Conservation (phyloP, 2,888 invertebrate genomes). For the Protonemura montana region DNA sequence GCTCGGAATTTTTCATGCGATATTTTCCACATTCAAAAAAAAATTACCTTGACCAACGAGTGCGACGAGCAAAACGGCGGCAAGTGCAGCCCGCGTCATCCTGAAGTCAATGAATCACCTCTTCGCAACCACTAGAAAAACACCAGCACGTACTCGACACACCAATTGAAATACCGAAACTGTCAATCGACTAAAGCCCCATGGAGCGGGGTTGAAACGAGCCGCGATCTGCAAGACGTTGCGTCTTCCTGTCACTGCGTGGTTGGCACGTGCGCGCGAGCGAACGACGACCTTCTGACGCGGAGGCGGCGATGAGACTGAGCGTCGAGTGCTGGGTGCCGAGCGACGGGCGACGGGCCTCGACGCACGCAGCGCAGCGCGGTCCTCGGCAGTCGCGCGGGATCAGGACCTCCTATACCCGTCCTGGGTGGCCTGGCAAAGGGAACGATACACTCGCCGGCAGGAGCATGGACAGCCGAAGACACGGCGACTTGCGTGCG, state of each 20-base stretch:
- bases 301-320: not conserved
- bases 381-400: too few species aligned
- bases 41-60: slow-evolving; percentile 17
- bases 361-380: not conserved
- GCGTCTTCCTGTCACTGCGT: not conserved
- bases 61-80: not conserved
- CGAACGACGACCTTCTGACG: not conserved
- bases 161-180: not conserved
- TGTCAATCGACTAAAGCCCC: not conserved
- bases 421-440: not conserved
- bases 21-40: not conserved
- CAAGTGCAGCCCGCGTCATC: not conserved
- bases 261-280: not conserved
- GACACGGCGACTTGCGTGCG: not conserved
- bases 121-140: not conserved
- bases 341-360: not conserved
- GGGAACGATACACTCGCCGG: too few species aligned
- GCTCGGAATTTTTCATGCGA: not conserved
- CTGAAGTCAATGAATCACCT: not conserved
- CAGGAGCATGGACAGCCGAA: not conserved
- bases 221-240: not conserved
- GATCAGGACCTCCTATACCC: not conserved
- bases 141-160: not conserved
- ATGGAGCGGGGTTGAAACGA: not conserved
- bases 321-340: not conserved